Evolutionary conservation across 2,113 vertebrate genomes (phyloP), one percentile per base, ranked within the genome.

Genomic region (Ceyx cyanopectus): DNA sequence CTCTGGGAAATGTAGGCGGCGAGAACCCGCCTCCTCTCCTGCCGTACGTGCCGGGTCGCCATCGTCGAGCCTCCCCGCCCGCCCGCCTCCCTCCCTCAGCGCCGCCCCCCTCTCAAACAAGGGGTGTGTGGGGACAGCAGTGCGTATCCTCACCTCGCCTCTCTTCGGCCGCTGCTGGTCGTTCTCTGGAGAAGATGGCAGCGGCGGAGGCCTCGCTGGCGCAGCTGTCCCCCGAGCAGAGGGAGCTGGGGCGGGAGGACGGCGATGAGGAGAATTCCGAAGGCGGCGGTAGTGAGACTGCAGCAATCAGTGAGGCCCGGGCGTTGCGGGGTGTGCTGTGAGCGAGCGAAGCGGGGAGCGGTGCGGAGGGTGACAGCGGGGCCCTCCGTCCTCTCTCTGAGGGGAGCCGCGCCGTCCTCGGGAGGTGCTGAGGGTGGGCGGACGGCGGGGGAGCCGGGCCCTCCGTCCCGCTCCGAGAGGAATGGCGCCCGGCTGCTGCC

Each of bases 101-200:
- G 2, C 68, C 22, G 46, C 46, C 70, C 21, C 9, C 16, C 5
- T 23, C 26, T 12, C 22, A 0, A 7, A 4, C 7, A 1, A 51
- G 45, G n/a, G 21, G 75, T 46, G 76, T n/a, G 68, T 14, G 90
- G 30, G 22, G 3, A 12, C 3, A 0, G 29, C 26, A 10, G 27
- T 1, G 17, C 6, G 20, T 5, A 1, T 9, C 10, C 4, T 13
- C 6, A 2, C 0, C 15, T 75, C 6, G 18, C 5, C 1, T n/a
- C 7, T 8, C 7, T 10, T 7, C 12, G 6, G 14, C 15, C 1
- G 6, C 23, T 3, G 19, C 30, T 0, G 34, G 23, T 12, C 23
- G 12, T 6, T 20, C 18, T 10, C 6, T 1, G 9, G 54, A 19
- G 65, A 56, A 68, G 57, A 92, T 93, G 83, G 92, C 90, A 63